These are phyloP conservation scores for Alviniconcha marisindica DNA, from an alignment of 1,140 invertebrate genomes.

Conservation along the genomic window DNA sequence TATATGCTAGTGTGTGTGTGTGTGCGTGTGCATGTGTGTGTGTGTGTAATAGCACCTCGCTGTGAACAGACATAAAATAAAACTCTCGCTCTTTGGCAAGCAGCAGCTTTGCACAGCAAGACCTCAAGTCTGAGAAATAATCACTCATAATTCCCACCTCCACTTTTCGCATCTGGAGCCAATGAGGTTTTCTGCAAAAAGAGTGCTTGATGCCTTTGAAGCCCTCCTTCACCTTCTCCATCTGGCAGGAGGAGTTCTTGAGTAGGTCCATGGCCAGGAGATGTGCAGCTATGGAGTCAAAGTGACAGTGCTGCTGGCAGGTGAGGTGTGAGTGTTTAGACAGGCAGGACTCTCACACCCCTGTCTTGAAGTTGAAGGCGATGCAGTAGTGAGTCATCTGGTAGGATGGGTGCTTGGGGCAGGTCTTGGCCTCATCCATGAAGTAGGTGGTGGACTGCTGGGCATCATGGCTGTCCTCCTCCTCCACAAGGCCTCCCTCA, in stretches of 20 bases:
- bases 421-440: constrained; percentile 1
- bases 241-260: neutral
- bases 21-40: too few species aligned
- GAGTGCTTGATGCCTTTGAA: neutral
- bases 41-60: too few species aligned
- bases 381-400: constrained; percentile 16
- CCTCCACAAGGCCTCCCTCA: too few species aligned
- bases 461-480: neutral
- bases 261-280: neutral
- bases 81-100: constrained; percentile 33
- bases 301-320: neutral
- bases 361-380: neutral
- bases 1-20: too few species aligned
- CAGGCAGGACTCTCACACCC: constrained; percentile 23
- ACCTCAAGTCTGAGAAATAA: constrained; percentile 29
- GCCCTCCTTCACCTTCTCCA: neutral
- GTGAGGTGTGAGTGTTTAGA: neutral
- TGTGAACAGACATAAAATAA: too few species aligned
- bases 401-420: constrained; percentile 11
- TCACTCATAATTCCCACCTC: constrained; percentile 24
- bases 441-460: neutral
- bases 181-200: constrained; percentile 19
- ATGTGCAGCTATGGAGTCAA: neutral
- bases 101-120: neutral
- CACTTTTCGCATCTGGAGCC: constrained; percentile 28